Base-by-base conservation (phyloP, 2,888 invertebrate genomes). In the Pseudoips prasinana region DNA sequence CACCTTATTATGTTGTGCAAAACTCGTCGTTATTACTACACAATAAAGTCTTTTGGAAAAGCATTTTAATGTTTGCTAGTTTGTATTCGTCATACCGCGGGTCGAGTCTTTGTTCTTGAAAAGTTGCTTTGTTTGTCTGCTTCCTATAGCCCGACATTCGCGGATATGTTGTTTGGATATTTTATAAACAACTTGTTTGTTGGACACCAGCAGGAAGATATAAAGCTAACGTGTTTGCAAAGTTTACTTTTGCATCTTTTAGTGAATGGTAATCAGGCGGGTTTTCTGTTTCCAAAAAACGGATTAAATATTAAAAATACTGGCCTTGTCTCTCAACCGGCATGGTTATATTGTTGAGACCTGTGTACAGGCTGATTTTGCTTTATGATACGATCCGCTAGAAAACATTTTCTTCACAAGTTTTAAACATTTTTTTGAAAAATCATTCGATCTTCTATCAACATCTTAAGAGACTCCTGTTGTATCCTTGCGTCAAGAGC, bases 71-170 rank as follows among this genome's bases (percentile, higher is more conserved):
- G 9, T 46, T 68, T 58, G 65, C 39, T 51, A 47, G 52, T 61
- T 62, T 55, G 56, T 59, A 60, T 68, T 67, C 64, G 65, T 71
- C 67, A 66, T 57, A 58, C 57, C 53, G 54, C 57, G 60, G 66
- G 67, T 71, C 66, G 58, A 42, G 62, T 58, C 64, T 70, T 73
- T 77, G 73, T 75, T 73, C 66, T 66, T 66, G 67, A 64, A 69
- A 75, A 67, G 66, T 72, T 53, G 60, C 67, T 67, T 75, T 74
- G 73, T 77, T 77, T 70, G 63, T 66, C 47, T 55, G 58, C 58
- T 64, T 63, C 61, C 61, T 61, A 65, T 58, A 56, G 55, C 51
- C 43, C 32, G 42, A 46, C 55, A 54, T 54, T 60, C 54, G 58
- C 51, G 63, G 56, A 60, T 58, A 52, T 63, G 61, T 62, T 63